Evolutionary conservation across 2,797 vertebrate genomes (phyloP).

Genomic region (Lepilemur septentrionalis): DNA sequence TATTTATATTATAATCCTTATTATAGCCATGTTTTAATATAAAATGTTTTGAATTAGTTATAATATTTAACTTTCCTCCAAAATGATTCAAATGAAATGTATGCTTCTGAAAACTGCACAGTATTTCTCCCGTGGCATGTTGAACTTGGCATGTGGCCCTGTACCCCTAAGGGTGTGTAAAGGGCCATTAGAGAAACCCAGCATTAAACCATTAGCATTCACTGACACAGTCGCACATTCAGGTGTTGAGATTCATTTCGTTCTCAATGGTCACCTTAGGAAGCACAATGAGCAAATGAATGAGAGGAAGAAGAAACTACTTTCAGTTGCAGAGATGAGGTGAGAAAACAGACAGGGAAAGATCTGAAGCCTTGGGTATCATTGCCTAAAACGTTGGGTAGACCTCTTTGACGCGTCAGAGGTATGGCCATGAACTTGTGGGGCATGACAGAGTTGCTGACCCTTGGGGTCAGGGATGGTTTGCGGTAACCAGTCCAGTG

Average conservation of each 20-base stretch:
- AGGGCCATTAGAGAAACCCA: neutral
- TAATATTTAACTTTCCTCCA: slow-evolving; percentile 52
- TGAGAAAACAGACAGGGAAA: neutral
- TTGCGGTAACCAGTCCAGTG: neutral
- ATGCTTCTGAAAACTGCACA: slow-evolving; percentile 12
- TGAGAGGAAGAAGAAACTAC: neutral
- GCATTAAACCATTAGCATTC: neutral
- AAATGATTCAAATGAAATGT: slow-evolving; percentile 54
- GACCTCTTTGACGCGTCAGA: neutral
- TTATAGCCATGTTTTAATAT: slow-evolving; percentile 22
- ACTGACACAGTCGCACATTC: neutral
- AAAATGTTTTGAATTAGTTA: slow-evolving; percentile 49
- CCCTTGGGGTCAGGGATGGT: neutral
- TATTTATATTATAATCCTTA: slow-evolving; percentile 25
- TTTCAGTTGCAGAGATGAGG: neutral
- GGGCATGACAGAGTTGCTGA: fast-evolving
- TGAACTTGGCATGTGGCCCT: slow-evolving; percentile 19
- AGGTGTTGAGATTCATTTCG: neutral
- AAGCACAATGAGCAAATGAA: neutral
- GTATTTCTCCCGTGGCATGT: neutral
- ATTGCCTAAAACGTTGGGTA: neutral
- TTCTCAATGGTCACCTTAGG: neutral
- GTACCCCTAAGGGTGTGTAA: neutral
- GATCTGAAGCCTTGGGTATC: neutral
- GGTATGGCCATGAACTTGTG: neutral